Evolutionary conservation across 2,797 vertebrate genomes (phyloP), one percentile per base, ranked within the genome.

Genomic region (Chelmon rostratus): DNA sequence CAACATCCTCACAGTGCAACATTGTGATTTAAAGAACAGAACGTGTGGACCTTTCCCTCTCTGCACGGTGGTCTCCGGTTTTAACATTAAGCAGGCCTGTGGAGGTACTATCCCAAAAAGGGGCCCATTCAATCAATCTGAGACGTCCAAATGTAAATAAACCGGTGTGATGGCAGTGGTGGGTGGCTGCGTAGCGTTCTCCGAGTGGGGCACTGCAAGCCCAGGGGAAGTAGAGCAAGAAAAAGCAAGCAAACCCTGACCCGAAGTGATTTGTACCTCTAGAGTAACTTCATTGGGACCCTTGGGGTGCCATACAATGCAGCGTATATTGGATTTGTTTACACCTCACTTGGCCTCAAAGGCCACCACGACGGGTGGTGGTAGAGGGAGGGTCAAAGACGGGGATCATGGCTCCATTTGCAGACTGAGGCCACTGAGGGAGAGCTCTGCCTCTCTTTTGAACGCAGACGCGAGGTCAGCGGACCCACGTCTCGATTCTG

Each of bases 261-360:
- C 86, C 23, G 28, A 61, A 82, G 91, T 83, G 86, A 93, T 94
- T 94, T 91, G 89, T 92, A 90, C 91, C 79, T 87, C 88, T 54
- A 73, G 85, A 89, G 90, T 88, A 92, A 93, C 91, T 93, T 92
- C 68, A 89, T 52, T 81, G 78, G 86, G 89, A 93, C 90, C 85
- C 89, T 88, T 37, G 80, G 86, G 86, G 90, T 85, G 86, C 78
- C 63, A n/a, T 76, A 94, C 91, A 95, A 94, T 92, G 88, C 87
- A 78, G 87, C 81, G 85, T 94, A 90, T 92, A 95, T 94, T 94
- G 92, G 91, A 95, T 96, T 94, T 93, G 92, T 94, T 95, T 94
- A 95, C 91, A 93, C 92, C 93, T 91, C 93, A 94, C 92, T 95
- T 93, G 86, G 90, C 92, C 93, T 93, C 84, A 96, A 95, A 94